Evolutionary conservation across 1,140 invertebrate genomes (phyloP).

Genomic region (Macrotrachela quadricornifera): DNA sequence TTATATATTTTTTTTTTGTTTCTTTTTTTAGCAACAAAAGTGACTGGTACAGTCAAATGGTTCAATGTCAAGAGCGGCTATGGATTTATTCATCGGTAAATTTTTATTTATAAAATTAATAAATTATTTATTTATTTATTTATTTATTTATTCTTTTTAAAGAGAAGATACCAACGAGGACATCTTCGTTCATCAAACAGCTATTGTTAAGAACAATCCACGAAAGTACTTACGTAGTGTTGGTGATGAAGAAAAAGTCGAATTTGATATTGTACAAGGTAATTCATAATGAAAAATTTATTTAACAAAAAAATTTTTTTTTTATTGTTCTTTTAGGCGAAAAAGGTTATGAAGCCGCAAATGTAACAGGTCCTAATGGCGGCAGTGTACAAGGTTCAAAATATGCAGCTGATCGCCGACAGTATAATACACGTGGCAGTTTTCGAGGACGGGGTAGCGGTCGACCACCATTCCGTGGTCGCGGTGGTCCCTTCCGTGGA

Average conservation of each 20-base stretch:
- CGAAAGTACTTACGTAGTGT: slow-evolving; percentile 89
- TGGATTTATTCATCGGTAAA: slow-evolving; percentile 75
- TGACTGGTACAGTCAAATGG: slow-evolving; percentile 85
- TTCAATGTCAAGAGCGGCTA: slow-evolving; percentile 99
- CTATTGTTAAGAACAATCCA: slow-evolving; percentile 85
- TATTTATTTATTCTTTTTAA: slow-evolving; percentile 19
- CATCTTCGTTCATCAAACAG: slow-evolving; percentile 86
- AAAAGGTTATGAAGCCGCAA: slow-evolving; percentile 73
- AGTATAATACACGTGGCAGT: too few species aligned
- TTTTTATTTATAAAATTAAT: neutral
- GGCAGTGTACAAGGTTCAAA: slow-evolving; percentile 78
- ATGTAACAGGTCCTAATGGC: slow-evolving; percentile 80
- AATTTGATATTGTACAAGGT: slow-evolving; percentile 78
- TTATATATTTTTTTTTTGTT: neutral
- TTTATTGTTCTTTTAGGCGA: neutral
- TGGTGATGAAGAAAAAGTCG: slow-evolving; percentile 89
- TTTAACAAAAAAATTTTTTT: too few species aligned
- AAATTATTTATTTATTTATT: slow-evolving; percentile 1
- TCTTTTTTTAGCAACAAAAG: slow-evolving; percentile 39
- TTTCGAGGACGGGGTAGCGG: too few species aligned
- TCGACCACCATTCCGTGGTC: too few species aligned
- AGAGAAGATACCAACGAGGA: slow-evolving; percentile 96
- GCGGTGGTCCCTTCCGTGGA: too few species aligned
- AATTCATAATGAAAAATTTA: too few species aligned
- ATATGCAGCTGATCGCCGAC: slow-evolving; percentile 47